Conservation (phyloP, 2,888 invertebrate genomes). For the Cephus rjabovi region DNA sequence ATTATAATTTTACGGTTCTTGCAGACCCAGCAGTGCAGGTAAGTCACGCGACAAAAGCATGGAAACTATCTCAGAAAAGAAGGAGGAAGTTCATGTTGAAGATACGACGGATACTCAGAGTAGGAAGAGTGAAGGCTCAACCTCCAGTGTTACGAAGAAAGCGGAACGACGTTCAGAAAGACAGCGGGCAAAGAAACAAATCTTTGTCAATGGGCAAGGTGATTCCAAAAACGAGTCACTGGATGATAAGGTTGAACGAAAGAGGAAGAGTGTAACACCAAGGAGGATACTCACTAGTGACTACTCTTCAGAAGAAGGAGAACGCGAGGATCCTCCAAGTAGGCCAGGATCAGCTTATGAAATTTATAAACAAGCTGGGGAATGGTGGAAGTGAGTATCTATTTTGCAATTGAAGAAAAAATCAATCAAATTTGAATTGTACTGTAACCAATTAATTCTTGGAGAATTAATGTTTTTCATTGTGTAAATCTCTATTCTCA, state of each 20-base stretch:
- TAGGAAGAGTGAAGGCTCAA: conserved; percentile 39
- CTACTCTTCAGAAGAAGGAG: conserved; percentile 74
- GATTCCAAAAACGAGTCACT: conserved; percentile 51
- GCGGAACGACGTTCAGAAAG: conserved; percentile 56
- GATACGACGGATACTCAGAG: conserved; percentile 29
- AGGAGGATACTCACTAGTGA: conserved; percentile 67
- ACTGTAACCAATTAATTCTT: background rate
- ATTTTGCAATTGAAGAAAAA: background rate
- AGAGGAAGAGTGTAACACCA: conserved; percentile 64
- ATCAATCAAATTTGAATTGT: background rate
- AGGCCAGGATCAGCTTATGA: conserved; percentile 76
- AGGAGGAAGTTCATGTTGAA: conserved; percentile 37
- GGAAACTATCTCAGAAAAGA: conserved; percentile 48
- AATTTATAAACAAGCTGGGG: conserved; percentile 81
- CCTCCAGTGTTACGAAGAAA: conserved; percentile 36
- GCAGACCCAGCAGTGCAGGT: conserved; percentile 41
- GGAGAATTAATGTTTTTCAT: background rate
- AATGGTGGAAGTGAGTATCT: conserved; percentile 85
- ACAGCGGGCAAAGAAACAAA: conserved; percentile 54
- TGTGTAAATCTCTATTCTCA: background rate
- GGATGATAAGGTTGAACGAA: conserved; percentile 54
- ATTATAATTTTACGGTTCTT: background rate
- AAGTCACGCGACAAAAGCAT: conserved; percentile 47
- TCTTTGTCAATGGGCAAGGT: conserved; percentile 52
- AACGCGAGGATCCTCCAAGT: conserved; percentile 66